A percentile compares a stretch with the other conserved stretches of the same genome.
Evolutionary conservation across 2,888 invertebrate genomes (phyloP).

Genomic region (Nysson spinosus): DNA sequence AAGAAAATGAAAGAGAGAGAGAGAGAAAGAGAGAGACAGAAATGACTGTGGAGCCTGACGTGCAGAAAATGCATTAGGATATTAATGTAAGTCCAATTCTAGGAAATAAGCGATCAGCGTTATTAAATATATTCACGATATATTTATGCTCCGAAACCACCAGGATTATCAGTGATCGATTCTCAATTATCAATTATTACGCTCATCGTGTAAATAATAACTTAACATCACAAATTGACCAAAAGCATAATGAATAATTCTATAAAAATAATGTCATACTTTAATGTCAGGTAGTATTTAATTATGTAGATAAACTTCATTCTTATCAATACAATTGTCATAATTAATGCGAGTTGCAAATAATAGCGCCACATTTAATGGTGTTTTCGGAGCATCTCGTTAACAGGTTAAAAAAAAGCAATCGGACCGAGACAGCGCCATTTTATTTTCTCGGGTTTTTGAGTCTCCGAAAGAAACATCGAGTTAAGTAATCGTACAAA

Average conservation of each 20-base stretch:
- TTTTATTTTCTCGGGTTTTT: not conserved
- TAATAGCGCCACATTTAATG: not conserved
- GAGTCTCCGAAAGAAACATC: not conserved
- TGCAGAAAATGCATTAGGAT: slow-evolving; percentile 47
- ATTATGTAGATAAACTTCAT: not conserved
- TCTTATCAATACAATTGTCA: too few species aligned
- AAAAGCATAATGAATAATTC: too few species aligned
- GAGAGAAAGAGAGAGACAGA: slow-evolving; percentile 34
- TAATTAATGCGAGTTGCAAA: too few species aligned
- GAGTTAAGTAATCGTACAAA: not conserved
- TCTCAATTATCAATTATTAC: too few species aligned
- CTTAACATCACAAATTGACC: too few species aligned
- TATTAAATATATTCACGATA: slow-evolving; percentile 27
- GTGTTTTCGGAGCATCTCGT: slow-evolving; percentile 27
- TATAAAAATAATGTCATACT: too few species aligned
- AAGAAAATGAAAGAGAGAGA: slow-evolving; percentile 24
- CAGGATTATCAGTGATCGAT: too few species aligned
- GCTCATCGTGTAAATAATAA: too few species aligned
- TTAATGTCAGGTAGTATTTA: too few species aligned
- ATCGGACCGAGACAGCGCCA: slow-evolving; percentile 29
- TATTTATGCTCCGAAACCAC: too few species aligned
- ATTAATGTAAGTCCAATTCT: slow-evolving; percentile 51
- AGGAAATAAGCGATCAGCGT: slow-evolving; percentile 42
- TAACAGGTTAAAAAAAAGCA: slow-evolving; percentile 34
- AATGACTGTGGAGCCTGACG: slow-evolving; percentile 49